Percentiles rank a stretch among this genome's conserved stretches.
Evolutionary conservation across 2,888 invertebrate genomes (phyloP).

Genomic region (Hanleya hanleyi): DNA sequence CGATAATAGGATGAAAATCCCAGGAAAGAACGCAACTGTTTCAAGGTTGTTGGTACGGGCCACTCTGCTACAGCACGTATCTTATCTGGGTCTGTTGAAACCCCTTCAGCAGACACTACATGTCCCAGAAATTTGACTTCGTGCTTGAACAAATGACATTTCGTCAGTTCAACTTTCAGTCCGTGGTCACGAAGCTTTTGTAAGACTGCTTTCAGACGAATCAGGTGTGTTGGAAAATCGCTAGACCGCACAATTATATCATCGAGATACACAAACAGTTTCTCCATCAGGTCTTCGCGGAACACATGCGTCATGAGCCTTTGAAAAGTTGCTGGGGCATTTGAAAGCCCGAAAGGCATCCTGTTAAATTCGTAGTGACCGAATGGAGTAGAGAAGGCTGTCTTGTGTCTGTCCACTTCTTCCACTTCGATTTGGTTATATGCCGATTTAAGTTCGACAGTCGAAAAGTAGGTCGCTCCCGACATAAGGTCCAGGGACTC

Average conservation of each 20-base stretch:
- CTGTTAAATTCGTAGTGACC: conserved; percentile 32
- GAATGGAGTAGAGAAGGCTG: conserved; percentile 34
- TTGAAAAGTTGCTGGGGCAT: conserved; percentile 34
- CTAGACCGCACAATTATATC: background rate
- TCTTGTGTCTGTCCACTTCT: conserved; percentile 31
- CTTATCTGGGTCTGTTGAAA: background rate
- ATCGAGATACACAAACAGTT: background rate
- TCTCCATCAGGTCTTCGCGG: background rate
- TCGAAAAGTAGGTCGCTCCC: conserved; percentile 23
- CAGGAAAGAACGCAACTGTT: background rate
- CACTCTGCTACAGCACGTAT: background rate
- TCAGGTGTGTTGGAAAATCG: background rate
- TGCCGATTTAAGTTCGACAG: conserved; percentile 31
- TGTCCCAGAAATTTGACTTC: background rate
- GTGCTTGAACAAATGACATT: background rate
- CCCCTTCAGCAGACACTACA: background rate
- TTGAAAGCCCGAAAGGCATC: conserved; percentile 31
- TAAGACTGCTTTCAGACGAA: background rate
- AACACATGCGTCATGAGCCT: conserved; percentile 16
- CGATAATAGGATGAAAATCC: background rate
- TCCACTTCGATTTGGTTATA: conserved; percentile 32
- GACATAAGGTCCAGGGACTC: conserved; percentile 24
- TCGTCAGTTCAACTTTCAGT: background rate
- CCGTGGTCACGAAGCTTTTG: background rate
- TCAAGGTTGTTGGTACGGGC: background rate